Base-by-base conservation (phyloP, 1,140 invertebrate genomes). In the Habropoda laboriosa region DNA sequence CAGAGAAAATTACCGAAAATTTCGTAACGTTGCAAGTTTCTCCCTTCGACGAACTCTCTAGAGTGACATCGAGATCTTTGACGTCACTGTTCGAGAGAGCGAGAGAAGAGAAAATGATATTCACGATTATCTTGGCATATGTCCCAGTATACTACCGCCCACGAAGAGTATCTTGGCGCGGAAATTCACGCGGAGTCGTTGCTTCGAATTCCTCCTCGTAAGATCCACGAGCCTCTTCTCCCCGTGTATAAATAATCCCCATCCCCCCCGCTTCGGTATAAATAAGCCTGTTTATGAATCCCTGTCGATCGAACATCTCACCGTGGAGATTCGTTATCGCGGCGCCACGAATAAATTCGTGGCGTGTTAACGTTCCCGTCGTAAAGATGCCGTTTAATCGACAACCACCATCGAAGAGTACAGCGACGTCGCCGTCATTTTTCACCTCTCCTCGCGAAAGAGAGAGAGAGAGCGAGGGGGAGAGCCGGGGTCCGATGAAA, bases 311-410 rank as follows among this genome's bases (percentile, higher is more conserved):
- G 32, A 24, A n/a, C n/a, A 16, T 49, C 2, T 4, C 6, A 21
- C 21, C 30, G 2, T 6, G 6, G 10, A 32, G 45, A 66, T n/a
- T 6, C 13, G 67, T 57, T 8, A 45, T 71, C 68, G 24, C 40
- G 5, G 16, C 10, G 27, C 18, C 18, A 0, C 4, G 42, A 10
- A 35, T 67, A 47, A 67, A 58, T 68, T 47, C 30, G 30, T 6
- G 2, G 30, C 13, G 51, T 51, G 21, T 57, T 77, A 38, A 38
- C 16, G 24, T 42, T n/a, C n/a, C n/a, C 24, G 24, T 24, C 8
- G 24, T 77, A 70, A 77, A 77, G 70, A 60, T 38, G 24, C 4
- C 35, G 40, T 47, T 60, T 40, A 70, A 77, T 60, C 64, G n/a
- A 4, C 24, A 38, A n/a, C 0, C 13, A 2, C 3, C 38, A n/a